Conservation (phyloP, 2,113 vertebrate genomes). For the Promerops cafer region DNA sequence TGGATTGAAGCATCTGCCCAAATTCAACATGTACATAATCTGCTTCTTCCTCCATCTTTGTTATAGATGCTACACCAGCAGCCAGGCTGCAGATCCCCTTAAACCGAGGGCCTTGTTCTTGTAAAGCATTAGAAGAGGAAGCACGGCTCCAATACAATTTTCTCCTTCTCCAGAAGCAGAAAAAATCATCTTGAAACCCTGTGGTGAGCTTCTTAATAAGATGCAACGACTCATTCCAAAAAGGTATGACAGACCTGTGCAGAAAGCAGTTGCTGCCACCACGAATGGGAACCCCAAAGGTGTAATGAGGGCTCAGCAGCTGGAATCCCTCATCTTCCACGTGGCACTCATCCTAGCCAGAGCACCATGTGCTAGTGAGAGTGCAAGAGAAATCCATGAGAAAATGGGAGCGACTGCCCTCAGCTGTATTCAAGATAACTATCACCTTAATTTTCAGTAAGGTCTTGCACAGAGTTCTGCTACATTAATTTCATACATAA, state of each 20-base stretch:
- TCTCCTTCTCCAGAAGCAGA: background rate
- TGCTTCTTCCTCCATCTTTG: background rate
- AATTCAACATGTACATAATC: background rate
- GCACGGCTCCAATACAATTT: fast-evolving
- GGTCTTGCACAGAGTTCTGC: background rate
- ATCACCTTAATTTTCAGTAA: background rate
- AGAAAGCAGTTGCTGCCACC: background rate
- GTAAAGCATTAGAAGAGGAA: background rate
- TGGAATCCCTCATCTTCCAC: background rate
- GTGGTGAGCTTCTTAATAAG: background rate
- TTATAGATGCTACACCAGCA: background rate
- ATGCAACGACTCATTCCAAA: background rate
- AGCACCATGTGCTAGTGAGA: background rate
- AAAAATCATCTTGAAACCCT: background rate
- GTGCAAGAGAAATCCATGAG: background rate
- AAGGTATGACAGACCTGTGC: background rate
- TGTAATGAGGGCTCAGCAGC: background rate
- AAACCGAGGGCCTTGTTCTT: background rate
- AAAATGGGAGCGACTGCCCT: background rate
- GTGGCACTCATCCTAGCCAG: background rate
- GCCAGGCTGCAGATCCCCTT: background rate
- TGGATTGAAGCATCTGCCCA: background rate
- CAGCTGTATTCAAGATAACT: background rate
- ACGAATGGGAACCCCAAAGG: background rate
- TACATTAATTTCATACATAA: conserved; percentile 1